Base-by-base conservation (phyloP, 2,888 invertebrate species). In the Dysmachus trigonus region DNA sequence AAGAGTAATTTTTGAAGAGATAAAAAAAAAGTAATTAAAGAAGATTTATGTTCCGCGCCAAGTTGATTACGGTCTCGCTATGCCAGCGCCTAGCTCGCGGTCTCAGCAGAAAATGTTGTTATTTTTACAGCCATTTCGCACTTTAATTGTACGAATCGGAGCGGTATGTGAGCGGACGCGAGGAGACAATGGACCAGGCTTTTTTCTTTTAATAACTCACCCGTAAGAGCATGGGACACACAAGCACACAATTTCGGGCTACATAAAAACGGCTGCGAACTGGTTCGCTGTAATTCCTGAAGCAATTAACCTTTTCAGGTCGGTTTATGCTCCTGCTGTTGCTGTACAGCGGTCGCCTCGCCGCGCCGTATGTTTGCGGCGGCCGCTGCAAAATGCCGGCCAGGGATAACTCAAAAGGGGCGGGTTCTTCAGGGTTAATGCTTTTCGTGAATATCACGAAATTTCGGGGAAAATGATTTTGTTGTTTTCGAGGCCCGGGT, bases 291-390 rank as follows among this genome's bases (percentile, higher is more conserved):
- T 53, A 53, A 62, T 81, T 62, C 51, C 81, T 53, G 30, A 53
- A 62, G 81, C 81, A 81, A 81, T 81, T 81, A 81, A 81, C 81
- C 81, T 81, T 53, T 81, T 81, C 30, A 47, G 53, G 81, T 81
- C 79, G 51, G 51, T 27, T 41, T 33, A 33, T 30, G 73, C 73
- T 31, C 31, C 62, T 62, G 62, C 27, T 22, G 62, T 62, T 62
- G 51, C 51, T 51, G 18, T 27, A 18, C 27, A 22, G 22, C 62
- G 62, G 62, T 22, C n/a, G 47, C n/a, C n/a, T n/a, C n/a, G n/a
- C n/a, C n/a, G n/a, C n/a, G n/a, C 47, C 47, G 47, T 47, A 47
- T 47, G 47, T 47, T 47, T 62, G 27, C 27, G 27, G 27, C 27
- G 27, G 27, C 27, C 62, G 62, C 62, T 62, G 62, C 22, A 62